Percentiles rank a stretch among this genome's conserved stretches.
These are phyloP conservation scores for Arenaria interpres DNA, from an alignment of 2,113 vertebrate species.

Conservation along the genomic window DNA sequence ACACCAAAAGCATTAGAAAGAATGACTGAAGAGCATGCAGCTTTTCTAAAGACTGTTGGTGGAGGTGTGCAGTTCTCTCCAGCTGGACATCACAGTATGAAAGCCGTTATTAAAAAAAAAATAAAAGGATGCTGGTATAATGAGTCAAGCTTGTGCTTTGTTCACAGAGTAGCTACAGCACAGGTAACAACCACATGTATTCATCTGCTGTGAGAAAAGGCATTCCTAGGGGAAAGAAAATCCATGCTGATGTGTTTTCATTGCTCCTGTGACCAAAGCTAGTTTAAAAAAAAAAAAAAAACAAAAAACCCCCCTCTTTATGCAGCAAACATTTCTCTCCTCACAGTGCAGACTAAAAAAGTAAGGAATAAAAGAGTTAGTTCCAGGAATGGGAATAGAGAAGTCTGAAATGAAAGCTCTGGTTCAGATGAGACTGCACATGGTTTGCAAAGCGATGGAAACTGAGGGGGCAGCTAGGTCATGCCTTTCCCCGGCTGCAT, in stretches of 20 bases:
- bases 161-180: not conserved
- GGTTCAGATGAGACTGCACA: constrained; percentile 14
- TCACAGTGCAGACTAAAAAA: not conserved
- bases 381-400: not conserved
- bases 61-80: not conserved
- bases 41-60: not conserved
- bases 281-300: not conserved
- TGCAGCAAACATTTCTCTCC: not conserved
- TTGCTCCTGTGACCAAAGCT: not conserved
- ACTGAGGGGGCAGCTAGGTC: constrained; percentile 63
- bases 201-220: not conserved
- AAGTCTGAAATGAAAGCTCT: constrained; percentile 11
- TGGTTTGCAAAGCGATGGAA: constrained; percentile 55
- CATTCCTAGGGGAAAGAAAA: not conserved
- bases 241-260: not conserved
- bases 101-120: not conserved
- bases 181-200: not conserved
- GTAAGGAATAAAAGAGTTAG: not conserved
- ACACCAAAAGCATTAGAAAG: not conserved
- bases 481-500: constrained; percentile 59
- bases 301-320: not conserved
- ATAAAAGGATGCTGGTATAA: not conserved
- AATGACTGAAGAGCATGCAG: not conserved
- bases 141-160: not conserved
- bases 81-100: not conserved